These are phyloP conservation scores for Clarias magur DNA, from an alignment of 2,113 vertebrate species.

Conservation along the genomic window DNA sequence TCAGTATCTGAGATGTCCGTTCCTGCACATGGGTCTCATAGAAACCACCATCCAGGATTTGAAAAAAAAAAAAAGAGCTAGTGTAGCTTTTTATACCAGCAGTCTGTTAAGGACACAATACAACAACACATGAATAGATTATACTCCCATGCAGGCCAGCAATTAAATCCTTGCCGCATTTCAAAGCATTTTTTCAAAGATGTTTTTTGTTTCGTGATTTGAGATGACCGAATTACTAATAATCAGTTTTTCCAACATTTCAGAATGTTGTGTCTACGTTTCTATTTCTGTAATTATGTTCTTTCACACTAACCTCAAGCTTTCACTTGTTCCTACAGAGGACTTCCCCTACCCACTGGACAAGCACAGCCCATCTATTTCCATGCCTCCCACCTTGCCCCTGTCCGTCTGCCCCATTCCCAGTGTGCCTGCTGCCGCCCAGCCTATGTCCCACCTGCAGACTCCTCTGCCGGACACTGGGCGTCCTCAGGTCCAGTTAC, in stretches of 20 bases:
- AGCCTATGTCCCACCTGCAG: constrained; percentile 88
- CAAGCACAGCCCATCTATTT: constrained; percentile 87
- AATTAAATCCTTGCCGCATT: background rate
- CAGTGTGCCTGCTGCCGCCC: constrained; percentile 88
- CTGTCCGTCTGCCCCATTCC: constrained; percentile 94
- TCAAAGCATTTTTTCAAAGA: background rate
- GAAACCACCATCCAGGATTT: background rate
- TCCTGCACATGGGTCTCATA: background rate
- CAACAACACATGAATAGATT: background rate
- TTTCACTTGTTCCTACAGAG: constrained; percentile 60
- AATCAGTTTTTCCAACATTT: background rate
- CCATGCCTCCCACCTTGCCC: constrained; percentile 83
- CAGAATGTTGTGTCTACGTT: background rate
- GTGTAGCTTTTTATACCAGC: background rate
- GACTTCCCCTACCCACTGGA: constrained; percentile 80
- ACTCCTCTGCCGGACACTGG: constrained; percentile 86
- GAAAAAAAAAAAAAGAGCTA: background rate
- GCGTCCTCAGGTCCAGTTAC: constrained; percentile 77
- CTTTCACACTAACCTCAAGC: constrained; percentile 16
- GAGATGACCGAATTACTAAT: background rate
- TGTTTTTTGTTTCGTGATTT: background rate
- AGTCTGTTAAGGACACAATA: background rate
- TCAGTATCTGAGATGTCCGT: constrained; percentile 7
- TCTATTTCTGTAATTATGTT: background rate
- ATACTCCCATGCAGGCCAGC: background rate